A percentile compares a stretch with the other conserved stretches of the same genome.
These are phyloP conservation scores for Phortica variegata DNA, from an alignment of 1,140 invertebrate species.

Conservation along the genomic window DNA sequence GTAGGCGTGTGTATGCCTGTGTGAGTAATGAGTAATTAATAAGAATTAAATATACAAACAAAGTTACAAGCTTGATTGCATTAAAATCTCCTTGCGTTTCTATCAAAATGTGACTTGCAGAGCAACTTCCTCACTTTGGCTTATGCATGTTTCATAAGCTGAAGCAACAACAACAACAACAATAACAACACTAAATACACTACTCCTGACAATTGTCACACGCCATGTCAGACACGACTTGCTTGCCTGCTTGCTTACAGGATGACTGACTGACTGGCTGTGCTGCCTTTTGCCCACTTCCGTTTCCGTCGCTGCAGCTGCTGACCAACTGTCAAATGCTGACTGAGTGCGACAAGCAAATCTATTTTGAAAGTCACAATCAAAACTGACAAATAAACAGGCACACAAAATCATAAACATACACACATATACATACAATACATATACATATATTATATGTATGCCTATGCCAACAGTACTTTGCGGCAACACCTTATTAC, in stretches of 20 bases:
- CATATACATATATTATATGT: conserved; percentile 15
- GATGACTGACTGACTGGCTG: conserved; percentile 8
- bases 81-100: too few relatives aligned
- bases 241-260: neutral
- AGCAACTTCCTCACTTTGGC: too few relatives aligned
- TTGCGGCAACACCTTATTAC: conserved; percentile 31
- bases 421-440: neutral
- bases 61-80: too few relatives aligned
- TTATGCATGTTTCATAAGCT: conserved; percentile 24
- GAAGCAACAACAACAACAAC: too few relatives aligned
- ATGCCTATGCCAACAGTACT: conserved; percentile 5
- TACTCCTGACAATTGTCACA: conserved; percentile 18
- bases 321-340: neutral
- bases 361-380: neutral
- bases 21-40: too few relatives aligned
- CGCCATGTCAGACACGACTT: neutral
- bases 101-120: too few relatives aligned
- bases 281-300: neutral
- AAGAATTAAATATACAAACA: too few relatives aligned
- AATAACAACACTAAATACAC: too few relatives aligned
- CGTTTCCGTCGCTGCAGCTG: neutral
- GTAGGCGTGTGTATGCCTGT: too few relatives aligned
- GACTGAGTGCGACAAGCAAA: neutral
- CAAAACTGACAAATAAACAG: neutral
- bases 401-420: neutral